Evolutionary conservation across 1,140 invertebrate genomes (phyloP).

Genomic region (Drosophila subobscura): DNA sequence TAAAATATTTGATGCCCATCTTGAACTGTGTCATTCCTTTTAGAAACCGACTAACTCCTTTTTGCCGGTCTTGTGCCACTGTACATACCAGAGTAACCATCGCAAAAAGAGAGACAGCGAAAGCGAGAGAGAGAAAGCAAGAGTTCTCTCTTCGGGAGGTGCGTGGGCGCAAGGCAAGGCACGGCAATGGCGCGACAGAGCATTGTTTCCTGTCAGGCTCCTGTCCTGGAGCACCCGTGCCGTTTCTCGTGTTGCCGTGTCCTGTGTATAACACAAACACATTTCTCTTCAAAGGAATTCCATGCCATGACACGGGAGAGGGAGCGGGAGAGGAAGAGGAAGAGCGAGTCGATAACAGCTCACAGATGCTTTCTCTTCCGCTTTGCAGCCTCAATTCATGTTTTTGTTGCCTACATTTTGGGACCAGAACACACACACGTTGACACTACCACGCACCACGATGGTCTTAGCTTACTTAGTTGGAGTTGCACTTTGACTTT

Average conservation of each 20-base stretch:
- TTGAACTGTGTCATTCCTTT: too few species aligned
- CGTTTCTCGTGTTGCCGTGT: conserved; percentile 22
- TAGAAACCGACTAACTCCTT: too few species aligned
- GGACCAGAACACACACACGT: conserved; percentile 2
- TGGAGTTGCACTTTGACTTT: conserved; percentile 10
- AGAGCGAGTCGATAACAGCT: conserved; percentile 27
- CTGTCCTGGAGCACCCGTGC: neutral
- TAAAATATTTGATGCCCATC: too few species aligned
- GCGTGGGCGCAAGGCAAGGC: conserved; percentile 68
- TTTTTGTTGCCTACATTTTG: conserved; percentile 60
- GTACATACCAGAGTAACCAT: conserved; percentile 25
- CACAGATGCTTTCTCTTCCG: conserved; percentile 8
- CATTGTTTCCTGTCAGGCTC: neutral
- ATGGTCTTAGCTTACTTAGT: conserved; percentile 12
- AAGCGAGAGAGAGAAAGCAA: conserved; percentile 2
- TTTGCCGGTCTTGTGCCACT: conserved; percentile 1
- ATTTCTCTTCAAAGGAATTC: conserved; percentile 65
- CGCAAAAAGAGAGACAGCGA: conserved; percentile 4
- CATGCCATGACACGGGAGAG: conserved; percentile 9
- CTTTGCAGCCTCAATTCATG: conserved; percentile 6
- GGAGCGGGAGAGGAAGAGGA: conserved; percentile 4
- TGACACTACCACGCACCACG: neutral
- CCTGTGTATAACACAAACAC: conserved; percentile 76
- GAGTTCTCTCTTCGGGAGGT: conserved; percentile 34
- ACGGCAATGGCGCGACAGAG: conserved; percentile 25